Evolutionary conservation across 2,888 invertebrate genomes (phyloP).

Genomic region (Plagiodera versicolora): DNA sequence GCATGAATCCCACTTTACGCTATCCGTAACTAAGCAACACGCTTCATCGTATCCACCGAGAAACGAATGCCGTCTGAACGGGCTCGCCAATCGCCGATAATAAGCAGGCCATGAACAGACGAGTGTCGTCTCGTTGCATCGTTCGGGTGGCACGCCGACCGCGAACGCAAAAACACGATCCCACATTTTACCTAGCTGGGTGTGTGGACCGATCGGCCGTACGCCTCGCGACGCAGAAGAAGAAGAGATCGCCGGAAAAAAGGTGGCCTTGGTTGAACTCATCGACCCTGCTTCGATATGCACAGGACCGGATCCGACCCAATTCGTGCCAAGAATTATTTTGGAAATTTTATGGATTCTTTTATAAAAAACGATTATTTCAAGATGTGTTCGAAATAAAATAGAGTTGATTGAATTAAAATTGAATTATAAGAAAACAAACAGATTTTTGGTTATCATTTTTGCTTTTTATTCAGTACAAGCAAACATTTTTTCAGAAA

Average conservation of each 20-base stretch:
- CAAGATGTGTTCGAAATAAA: too few species aligned
- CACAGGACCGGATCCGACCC: conserved; percentile 19
- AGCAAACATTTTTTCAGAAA: too few species aligned
- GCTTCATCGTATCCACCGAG: not conserved
- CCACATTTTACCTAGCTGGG: not conserved
- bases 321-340: not conserved
- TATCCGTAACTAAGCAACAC: not conserved
- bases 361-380: too few species aligned
- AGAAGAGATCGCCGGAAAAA: conserved; percentile 10
- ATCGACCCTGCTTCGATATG: conserved; percentile 29
- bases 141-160: conserved; percentile 16
- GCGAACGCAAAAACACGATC: conserved; percentile 13
- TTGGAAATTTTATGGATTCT: too few species aligned
- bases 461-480: too few species aligned
- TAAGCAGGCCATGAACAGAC: conserved; percentile 27
- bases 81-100: conserved; percentile 25
- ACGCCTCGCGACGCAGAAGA: not conserved
- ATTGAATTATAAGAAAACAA: too few species aligned
- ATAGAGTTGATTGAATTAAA: too few species aligned
- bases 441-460: too few species aligned
- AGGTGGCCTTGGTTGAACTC: conserved; percentile 29
- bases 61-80: conserved; percentile 24
- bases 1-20: too few species aligned
- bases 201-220: not conserved
- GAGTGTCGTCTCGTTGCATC: conserved; percentile 14